phyloP scores from a whole-genome alignment of 2,797 vertebrate species.

The Chrysocyon brachyurus region DNA sequence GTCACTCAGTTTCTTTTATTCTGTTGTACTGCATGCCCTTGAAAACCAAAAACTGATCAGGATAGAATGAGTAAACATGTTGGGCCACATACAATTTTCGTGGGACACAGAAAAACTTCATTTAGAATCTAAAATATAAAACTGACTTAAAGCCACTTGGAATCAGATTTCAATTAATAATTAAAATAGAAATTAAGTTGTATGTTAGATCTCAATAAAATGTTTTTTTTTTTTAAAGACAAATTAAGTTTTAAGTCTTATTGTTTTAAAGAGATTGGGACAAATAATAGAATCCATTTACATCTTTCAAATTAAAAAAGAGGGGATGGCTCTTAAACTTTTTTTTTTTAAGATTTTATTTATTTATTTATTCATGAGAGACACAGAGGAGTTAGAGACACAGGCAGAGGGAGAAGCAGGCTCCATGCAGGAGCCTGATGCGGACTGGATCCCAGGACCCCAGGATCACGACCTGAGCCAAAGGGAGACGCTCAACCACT shows the following conservation, averaged over 20 bases:
- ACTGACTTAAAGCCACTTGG: not conserved
- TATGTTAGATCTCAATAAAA: not conserved
- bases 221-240: not conserved
- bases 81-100: not conserved
- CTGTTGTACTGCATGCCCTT: not conserved
- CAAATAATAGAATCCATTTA: not conserved
- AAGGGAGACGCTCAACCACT: no score
- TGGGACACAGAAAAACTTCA: not conserved
- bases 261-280: not conserved
- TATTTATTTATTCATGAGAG: no score
- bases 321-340: not conserved
- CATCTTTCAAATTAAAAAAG: not conserved
- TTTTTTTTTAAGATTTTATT: not conserved
- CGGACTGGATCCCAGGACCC: no score
- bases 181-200: not conserved
- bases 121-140: slow-evolving; percentile 35
- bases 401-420: no score
- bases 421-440: no score
- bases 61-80: not conserved
- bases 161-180: slow-evolving; percentile 22
- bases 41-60: not conserved
- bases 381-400: no score
- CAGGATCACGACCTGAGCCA: no score
- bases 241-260: slow-evolving; percentile 9
- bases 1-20: not conserved